A percentile compares a stretch with the other conserved stretches of the same genome.
These are phyloP conservation scores for Collichthys lucidus DNA, from an alignment of 2,113 vertebrate species.

Conservation along the genomic window DNA sequence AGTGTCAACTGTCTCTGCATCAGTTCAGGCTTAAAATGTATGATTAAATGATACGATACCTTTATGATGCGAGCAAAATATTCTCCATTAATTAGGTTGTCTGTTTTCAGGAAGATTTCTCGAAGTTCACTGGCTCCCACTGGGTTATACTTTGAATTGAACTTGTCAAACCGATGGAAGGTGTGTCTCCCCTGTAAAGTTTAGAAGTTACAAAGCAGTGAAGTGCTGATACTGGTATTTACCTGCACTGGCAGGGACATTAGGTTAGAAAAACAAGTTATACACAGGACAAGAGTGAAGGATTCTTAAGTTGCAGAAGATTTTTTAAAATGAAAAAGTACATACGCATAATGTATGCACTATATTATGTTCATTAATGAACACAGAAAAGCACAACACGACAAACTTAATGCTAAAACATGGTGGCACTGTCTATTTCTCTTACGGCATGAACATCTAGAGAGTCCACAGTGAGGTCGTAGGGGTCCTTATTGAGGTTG, in stretches of 20 bases:
- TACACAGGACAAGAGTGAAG: background rate
- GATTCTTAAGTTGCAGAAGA: background rate
- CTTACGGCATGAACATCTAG: constrained; percentile 95
- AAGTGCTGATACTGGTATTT: background rate
- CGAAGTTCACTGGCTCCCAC: constrained; percentile 95
- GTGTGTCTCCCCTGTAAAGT: constrained; percentile 92
- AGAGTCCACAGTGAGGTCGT: constrained; percentile 97
- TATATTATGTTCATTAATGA: background rate
- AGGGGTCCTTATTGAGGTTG: constrained; percentile 93
- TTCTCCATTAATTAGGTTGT: constrained; percentile 93
- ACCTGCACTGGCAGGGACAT: background rate
- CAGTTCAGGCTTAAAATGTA: background rate
- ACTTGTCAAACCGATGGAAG: constrained; percentile 98
- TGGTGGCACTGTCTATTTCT: background rate
- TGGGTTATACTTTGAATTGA: constrained; percentile 98
- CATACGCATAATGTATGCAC: no score
- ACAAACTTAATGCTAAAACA: background rate
- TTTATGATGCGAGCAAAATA: constrained; percentile 98
- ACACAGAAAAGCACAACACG: background rate
- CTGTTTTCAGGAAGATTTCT: constrained; percentile 98
- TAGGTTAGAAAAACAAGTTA: background rate
- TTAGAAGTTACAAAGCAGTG: constrained; percentile 9
- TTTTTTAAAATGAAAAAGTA: background rate
- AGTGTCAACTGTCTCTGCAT: background rate
- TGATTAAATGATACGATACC: constrained; percentile 77